Evolutionary conservation across 1,140 invertebrate species (phyloP).

Genomic region (Ceratosolen fusciceps): DNA sequence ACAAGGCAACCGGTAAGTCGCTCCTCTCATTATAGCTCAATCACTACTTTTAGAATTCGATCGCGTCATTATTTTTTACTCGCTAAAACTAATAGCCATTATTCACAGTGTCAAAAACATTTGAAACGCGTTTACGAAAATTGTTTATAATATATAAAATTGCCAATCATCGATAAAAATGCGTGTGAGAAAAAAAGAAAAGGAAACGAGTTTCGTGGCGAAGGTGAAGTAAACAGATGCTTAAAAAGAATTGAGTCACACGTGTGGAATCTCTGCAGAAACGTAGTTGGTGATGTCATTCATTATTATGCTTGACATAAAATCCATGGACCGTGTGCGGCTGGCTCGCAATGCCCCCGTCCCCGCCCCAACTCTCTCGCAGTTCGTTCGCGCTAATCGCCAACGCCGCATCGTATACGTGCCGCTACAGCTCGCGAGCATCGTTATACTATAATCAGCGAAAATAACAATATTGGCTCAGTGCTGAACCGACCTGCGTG

Average conservation of each 20-base stretch:
- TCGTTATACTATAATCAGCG: constrained; percentile 59
- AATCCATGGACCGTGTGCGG: constrained; percentile 57
- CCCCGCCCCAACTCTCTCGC: constrained; percentile 48
- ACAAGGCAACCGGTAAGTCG: constrained; percentile 80
- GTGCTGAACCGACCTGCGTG: constrained; percentile 39
- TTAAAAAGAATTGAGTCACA: constrained; percentile 62
- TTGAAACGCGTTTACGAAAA: not conserved
- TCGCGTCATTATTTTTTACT: not conserved
- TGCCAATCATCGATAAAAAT: too few relatives aligned
- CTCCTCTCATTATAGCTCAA: not conserved
- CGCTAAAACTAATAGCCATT: not conserved
- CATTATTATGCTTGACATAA: constrained; percentile 67
- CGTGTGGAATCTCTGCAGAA: constrained; percentile 67
- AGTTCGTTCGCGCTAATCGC: constrained; percentile 31
- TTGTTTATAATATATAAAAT: constrained; percentile 3
- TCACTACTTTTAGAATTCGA: not conserved
- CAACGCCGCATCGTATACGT: not conserved
- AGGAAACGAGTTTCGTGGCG: constrained; percentile 50
- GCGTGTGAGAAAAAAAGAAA: too few relatives aligned
- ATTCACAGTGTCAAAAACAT: not conserved
- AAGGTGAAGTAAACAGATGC: constrained; percentile 59
- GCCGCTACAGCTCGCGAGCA: constrained; percentile 46
- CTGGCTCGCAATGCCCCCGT: constrained; percentile 43
- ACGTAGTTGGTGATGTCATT: constrained; percentile 69
- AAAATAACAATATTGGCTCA: constrained; percentile 56